A percentile compares a stretch with the other conserved stretches of the same genome.
Evolutionary conservation across 2,888 invertebrate genomes (phyloP).

Genomic region (Hylaea fasciaria): DNA sequence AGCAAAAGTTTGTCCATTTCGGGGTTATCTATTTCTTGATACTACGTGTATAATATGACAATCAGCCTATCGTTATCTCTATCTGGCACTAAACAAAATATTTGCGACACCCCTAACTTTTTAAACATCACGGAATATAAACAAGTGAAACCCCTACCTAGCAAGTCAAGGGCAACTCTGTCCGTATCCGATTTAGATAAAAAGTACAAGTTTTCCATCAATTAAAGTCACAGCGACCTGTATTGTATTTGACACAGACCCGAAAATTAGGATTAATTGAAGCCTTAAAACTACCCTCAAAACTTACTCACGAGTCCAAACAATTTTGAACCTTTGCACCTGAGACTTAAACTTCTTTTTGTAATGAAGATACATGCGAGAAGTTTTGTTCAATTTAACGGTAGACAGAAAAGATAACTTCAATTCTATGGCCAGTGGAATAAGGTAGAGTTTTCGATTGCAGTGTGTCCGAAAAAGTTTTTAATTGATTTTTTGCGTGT

Average conservation of each 20-base stretch:
- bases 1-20: too few relatives aligned
- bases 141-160: background rate
- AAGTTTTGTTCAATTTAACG: slow-evolving; percentile 2
- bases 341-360: slow-evolving; percentile 9
- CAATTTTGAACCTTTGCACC: slow-evolving; percentile 9
- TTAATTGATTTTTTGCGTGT: slow-evolving; percentile 68
- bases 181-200: slow-evolving; percentile 21
- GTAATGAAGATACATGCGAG: background rate
- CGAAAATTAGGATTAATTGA: slow-evolving; percentile 48
- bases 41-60: too few relatives aligned
- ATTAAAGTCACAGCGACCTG: slow-evolving; percentile 35
- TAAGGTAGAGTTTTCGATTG: slow-evolving; percentile 5
- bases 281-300: slow-evolving; percentile 30
- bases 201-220: slow-evolving; percentile 37
- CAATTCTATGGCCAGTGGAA: background rate
- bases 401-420: background rate
- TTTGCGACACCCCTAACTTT: background rate
- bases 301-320: slow-evolving; percentile 1
- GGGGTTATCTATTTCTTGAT: too few relatives aligned
- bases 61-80: too few relatives aligned
- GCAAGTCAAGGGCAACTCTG: slow-evolving; percentile 1
- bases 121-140: background rate
- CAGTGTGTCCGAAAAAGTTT: slow-evolving; percentile 22
- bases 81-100: too few relatives aligned
- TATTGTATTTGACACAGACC: slow-evolving; percentile 45